Evolutionary conservation across 2,797 vertebrate species (phyloP).

Genomic region (Melanogrammus aeglefinus): DNA sequence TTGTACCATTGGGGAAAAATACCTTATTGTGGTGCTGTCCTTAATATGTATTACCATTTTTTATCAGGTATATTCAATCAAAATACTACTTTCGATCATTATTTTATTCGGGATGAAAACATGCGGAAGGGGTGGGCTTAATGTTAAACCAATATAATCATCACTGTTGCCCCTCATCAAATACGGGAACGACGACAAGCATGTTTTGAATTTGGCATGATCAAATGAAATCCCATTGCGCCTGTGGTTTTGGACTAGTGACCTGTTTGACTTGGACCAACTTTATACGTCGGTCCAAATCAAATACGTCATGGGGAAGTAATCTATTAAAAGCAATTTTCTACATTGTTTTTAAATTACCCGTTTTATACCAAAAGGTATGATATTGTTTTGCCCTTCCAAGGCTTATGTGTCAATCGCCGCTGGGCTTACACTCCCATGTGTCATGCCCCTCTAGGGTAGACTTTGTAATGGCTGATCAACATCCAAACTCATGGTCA

Average conservation of each 20-base stretch:
- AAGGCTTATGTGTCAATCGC: not conserved
- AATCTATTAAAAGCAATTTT: too few relatives aligned
- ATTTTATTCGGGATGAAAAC: not conserved
- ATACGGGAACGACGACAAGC: not conserved
- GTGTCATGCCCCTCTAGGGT: not conserved
- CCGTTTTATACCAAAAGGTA: not conserved
- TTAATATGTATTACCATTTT: not conserved
- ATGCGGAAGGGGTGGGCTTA: not conserved
- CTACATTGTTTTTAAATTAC: not conserved
- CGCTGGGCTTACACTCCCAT: not conserved
- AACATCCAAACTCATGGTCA: not conserved
- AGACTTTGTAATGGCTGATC: not conserved
- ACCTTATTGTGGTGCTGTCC: slow-evolving; percentile 12
- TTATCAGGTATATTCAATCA: not conserved
- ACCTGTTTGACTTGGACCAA: not conserved
- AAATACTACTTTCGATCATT: not conserved
- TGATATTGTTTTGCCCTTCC: not conserved
- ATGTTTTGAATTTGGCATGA: not conserved
- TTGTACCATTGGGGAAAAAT: slow-evolving; percentile 79
- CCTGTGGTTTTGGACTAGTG: not conserved
- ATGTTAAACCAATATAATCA: not conserved
- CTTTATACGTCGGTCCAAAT: too few relatives aligned
- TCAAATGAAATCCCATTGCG: not conserved
- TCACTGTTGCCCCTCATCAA: not conserved
- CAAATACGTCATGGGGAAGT: too few relatives aligned